Percentiles rank a stretch among this genome's conserved stretches.
Evolutionary conservation across 2,113 vertebrate species (phyloP).

Genomic region (Syrmaticus mikado): DNA sequence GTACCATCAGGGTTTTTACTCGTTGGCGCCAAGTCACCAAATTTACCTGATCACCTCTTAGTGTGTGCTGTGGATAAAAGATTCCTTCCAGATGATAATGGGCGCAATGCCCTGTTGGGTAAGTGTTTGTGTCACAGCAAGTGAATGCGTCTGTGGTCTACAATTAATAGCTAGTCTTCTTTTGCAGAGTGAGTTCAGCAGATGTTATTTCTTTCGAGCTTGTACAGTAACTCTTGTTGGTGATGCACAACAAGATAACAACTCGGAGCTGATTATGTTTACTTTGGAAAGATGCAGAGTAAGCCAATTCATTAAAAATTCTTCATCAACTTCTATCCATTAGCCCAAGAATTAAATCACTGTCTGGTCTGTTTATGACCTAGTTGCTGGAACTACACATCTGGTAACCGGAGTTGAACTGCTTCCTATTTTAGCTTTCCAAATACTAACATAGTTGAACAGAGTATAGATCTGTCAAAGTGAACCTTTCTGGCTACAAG

Average conservation of each 20-base stretch:
- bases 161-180: neutral
- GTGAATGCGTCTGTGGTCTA: neutral
- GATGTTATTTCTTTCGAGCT: neutral
- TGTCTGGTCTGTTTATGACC: neutral
- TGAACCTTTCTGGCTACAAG: neutral
- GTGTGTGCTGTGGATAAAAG: slow-evolving; percentile 93
- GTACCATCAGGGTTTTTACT: slow-evolving; percentile 89
- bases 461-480: neutral
- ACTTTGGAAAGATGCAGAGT: neutral
- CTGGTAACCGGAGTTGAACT: neutral
- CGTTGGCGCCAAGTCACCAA: slow-evolving; percentile 91
- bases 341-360: neutral
- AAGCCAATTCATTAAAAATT: neutral
- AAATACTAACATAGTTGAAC: neutral
- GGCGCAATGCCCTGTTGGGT: slow-evolving; percentile 93
- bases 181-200: neutral
- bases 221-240: neutral
- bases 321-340: neutral
- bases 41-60: slow-evolving; percentile 88
- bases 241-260: neutral
- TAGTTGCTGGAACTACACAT: neutral
- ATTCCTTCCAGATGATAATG: slow-evolving; percentile 93
- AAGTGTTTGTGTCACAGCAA: slow-evolving; percentile 52
- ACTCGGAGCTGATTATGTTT: neutral
- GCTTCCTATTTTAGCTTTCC: neutral